Percentiles rank a stretch among this genome's conserved stretches.
These are phyloP conservation scores for Uria aalge DNA, from an alignment of 2,113 vertebrate genomes.

Conservation along the genomic window DNA sequence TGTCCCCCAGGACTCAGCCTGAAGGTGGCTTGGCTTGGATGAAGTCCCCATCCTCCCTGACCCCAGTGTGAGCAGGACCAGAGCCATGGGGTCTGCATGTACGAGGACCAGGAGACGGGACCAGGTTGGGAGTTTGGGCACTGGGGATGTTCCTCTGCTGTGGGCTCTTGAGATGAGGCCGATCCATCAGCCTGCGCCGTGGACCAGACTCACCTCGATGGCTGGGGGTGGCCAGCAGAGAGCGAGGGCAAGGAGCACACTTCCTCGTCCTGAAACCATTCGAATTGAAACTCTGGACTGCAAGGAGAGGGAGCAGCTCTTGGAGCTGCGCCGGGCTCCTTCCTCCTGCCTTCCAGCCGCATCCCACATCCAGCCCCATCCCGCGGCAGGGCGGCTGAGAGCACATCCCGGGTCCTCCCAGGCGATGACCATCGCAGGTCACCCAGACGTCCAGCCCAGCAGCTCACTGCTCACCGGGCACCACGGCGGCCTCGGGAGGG, in stretches of 20 bases:
- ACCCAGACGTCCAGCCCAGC: not conserved
- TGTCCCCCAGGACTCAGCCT: not conserved
- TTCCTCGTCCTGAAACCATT: not conserved
- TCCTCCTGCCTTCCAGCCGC: not conserved
- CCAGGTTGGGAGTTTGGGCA: not conserved
- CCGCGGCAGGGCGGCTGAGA: fast-evolving
- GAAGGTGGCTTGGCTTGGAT: not conserved
- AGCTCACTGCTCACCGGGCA: not conserved
- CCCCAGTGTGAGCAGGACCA: not conserved
- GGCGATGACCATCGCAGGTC: not conserved
- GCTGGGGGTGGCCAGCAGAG: not conserved
- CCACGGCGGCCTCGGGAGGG: not conserved
- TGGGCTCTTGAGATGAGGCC: not conserved
- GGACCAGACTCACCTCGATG: not conserved
- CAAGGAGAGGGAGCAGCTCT: not conserved
- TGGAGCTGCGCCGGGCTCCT: fast-evolving
- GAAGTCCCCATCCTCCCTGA: not conserved
- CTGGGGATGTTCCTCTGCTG: fast-evolving
- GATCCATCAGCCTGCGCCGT: fast-evolving
- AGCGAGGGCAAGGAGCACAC: not conserved
- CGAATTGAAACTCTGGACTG: not conserved
- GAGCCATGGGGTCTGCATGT: fast-evolving
- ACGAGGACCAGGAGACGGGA: not conserved
- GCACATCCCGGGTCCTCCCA: fast-evolving
- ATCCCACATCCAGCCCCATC: not conserved